Evolutionary conservation across 1,140 invertebrate genomes (phyloP), one percentile per base, ranked within the genome.

Genomic region (Muscidifurax raptorellus): DNA sequence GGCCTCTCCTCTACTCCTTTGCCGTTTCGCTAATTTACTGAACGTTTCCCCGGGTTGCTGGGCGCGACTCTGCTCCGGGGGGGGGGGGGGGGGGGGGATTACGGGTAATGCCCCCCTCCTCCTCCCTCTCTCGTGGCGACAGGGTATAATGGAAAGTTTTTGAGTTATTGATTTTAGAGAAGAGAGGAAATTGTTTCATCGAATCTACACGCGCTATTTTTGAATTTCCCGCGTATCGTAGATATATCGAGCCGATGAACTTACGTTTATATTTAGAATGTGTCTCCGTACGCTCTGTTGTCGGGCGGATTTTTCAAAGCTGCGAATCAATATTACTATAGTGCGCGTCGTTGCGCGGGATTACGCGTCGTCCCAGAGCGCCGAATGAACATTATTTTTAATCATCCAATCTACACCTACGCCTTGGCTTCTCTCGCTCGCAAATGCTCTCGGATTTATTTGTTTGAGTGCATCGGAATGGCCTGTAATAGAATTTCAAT

Each of bases 331-430:
- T 59, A n/a, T 59, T 22, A 12, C 18, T 52, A 5, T 18, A n/a
- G 0, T 5, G 1, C 5, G 52, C 22, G 22, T 52, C 47, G 2
- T 22, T 28, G 71, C 71, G 32, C 71, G 67, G 32, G 30, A n/a
- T 74, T 59, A 52, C 18, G 18, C 30, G 32, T 18, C n/a, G 15
- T 22, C 30, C 71, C 30, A 22, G 32, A 18, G 32, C 32, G 32
- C 71, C 18, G 32, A 74, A 74, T 74, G 9, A 74, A 74, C 71
- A 74, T 32, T 74, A 74, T 74, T 74, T 74, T 74, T 32, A 74
- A 74, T 74, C 71, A 74, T n/a, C 71, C 30, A 40, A 30, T 69
- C 25, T 30, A 28, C 67, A 69, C 67, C 28, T 27, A n/a, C 4
- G 18, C 6, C 52, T 59, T 59, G 52, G 6, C 7, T n/a, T n/a